Percentiles rank a stretch among this genome's conserved stretches.
These are phyloP conservation scores for Pogonus chalceus DNA, from an alignment of 1,140 invertebrate genomes.

Conservation along the genomic window DNA sequence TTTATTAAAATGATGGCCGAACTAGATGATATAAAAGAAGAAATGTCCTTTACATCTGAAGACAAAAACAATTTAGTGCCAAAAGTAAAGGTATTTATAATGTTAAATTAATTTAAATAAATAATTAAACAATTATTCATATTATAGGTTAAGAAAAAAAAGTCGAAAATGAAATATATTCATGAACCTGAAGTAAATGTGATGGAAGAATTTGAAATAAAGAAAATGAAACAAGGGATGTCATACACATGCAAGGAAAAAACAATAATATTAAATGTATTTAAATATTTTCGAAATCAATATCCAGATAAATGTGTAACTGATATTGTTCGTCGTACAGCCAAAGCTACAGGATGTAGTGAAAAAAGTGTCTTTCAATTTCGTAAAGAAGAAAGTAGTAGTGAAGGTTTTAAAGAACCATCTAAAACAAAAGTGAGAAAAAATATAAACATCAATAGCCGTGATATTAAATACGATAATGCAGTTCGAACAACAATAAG, in stretches of 20 bases:
- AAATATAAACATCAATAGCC: conserved; percentile 29
- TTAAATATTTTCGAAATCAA: conserved; percentile 28
- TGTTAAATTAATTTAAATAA: too few relatives aligned
- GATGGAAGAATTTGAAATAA: conserved; percentile 1
- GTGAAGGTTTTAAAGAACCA: conserved; percentile 28
- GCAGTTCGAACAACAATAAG: conserved; percentile 23
- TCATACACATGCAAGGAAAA: conserved; percentile 30
- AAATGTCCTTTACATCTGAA: too few relatives aligned
- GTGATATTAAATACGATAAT: conserved; percentile 29
- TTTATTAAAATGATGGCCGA: too few relatives aligned
- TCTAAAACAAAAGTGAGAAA: conserved; percentile 28
- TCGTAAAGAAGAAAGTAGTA: conserved; percentile 29
- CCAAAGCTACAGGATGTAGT: conserved; percentile 31
- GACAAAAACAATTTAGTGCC: too few relatives aligned
- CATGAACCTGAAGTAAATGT: background rate
- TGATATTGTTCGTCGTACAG: conserved; percentile 25
- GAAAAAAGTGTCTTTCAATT: conserved; percentile 32
- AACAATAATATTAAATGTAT: conserved; percentile 31
- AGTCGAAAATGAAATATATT: background rate
- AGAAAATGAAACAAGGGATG: conserved; percentile 33
- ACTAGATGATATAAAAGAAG: too few relatives aligned
- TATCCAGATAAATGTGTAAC: conserved; percentile 28
- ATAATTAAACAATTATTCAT: background rate
- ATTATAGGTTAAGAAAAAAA: background rate
- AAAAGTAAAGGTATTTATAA: too few relatives aligned